Percentiles rank a stretch among this genome's conserved stretches.
These are phyloP conservation scores for Pangasius mekongensis DNA, from an alignment of 2,797 vertebrate species.

Conservation along the genomic window DNA sequence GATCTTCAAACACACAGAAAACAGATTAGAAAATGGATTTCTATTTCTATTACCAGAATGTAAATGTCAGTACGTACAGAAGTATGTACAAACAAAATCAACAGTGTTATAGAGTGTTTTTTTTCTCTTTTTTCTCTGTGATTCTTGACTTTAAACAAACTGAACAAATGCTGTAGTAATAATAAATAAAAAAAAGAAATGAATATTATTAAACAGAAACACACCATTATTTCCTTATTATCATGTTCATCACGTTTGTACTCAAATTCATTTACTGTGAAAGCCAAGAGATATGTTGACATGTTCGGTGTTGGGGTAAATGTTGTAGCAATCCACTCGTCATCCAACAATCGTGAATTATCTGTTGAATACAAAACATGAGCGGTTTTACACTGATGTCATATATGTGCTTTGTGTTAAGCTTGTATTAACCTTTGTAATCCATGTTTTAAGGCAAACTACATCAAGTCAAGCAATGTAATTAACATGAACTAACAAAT, in stretches of 20 bases:
- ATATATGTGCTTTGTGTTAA: not conserved
- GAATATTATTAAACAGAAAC: constrained; percentile 35
- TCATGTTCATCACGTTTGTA: fast-evolving
- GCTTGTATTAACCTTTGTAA: not conserved
- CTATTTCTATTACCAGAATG: not conserved
- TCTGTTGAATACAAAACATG: constrained; percentile 31
- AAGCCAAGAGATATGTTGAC: constrained; percentile 78
- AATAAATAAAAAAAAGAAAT: not conserved
- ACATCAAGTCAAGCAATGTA: not conserved
- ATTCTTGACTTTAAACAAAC: not conserved
- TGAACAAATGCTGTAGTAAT: not conserved
- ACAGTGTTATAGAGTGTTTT: not conserved
- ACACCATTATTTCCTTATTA: constrained; percentile 55
- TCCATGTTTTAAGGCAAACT: not conserved
- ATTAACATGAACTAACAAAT: not conserved
- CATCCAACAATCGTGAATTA: fast-evolving
- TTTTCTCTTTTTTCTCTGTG: too few species aligned
- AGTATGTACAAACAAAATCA: not conserved
- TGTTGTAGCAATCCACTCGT: constrained; percentile 60
- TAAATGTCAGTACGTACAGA: not conserved
- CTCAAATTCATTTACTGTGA: constrained; percentile 68
- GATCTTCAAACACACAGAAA: constrained; percentile 54
- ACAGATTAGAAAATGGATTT: not conserved
- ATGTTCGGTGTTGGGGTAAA: constrained; percentile 68
- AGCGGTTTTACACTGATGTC: not conserved